Base-by-base conservation (phyloP, 2,113 vertebrate species). In the Tyrannus savana region DNA sequence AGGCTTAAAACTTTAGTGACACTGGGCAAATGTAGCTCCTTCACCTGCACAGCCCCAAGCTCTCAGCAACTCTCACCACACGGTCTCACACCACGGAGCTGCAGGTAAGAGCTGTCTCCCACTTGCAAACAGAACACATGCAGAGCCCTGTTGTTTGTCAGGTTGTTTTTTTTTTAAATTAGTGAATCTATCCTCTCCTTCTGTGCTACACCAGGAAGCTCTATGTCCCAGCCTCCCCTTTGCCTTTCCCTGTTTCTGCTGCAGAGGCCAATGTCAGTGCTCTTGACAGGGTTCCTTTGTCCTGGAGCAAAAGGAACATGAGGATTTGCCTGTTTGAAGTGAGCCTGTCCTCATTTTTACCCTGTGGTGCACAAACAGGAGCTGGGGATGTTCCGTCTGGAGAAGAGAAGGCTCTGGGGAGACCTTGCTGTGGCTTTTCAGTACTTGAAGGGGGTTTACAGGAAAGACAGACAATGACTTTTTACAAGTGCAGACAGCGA, bases 41-140 rank as follows among this genome's bases (percentile, higher is more conserved):
- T 12, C 21, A 30, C 12, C 66, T 42, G 62, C 74, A 14, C 6
- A 2, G 62, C 42, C 44, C 35, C 39, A 6, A 8, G 58, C 52
- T 49, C 8, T 5, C 15, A 68, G 67, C 59, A 59, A 3, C 79
- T 24, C 24, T 42, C 0, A 2, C 9, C 0, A 0, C 0, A 0
- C 7, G 28, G n/a, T 12, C 58, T 75, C 37, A 8, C 3, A 31
- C 21, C 67, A 37, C 10, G 24, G 84, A 58, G 27, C 86, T 23
- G 50, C 55, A 73, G 28, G 3, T 0, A 9, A 33, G 44, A 72
- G 46, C 1, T 31, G 39, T 17, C 66, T 56, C 33, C 39, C 44
- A 9, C 27, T 49, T 18, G 4, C 50, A 69, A 7, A 22, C 10
- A 39, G 31, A 56, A 5, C 1, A 55, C 0, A 3, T 13, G 56